Base-by-base conservation (phyloP, 2,888 invertebrate genomes). In the Dicranocentrus wangi region DNA sequence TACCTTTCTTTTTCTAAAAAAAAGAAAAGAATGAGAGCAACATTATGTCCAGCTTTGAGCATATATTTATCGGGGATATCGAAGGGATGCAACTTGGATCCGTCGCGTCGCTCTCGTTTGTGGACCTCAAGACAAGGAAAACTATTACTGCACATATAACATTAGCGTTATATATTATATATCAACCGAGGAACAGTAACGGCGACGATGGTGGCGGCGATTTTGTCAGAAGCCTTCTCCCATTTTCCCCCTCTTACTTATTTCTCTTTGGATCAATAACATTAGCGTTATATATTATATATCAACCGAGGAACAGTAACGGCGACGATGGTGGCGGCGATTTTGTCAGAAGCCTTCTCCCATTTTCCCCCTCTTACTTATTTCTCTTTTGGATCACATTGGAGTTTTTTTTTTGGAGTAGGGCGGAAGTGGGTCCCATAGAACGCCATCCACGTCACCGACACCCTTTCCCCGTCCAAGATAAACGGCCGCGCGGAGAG, bases 401-500 rank as follows among this genome's bases (percentile, higher is more conserved):
- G 47, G 15, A 47, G 47, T 10, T 47, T 47, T n/a, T n/a, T n/a
- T n/a, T n/a, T n/a, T n/a, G n/a, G n/a, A n/a, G n/a, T n/a, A n/a
- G n/a, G n/a, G n/a, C 81, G 82, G 82, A 83, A 84, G 71, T 77
- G 58, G 71, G 81, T 71, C 55, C 71, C 71, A 72, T 66, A 73
- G 78, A 82, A 81, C 69, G 68, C 77, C 73, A 81, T 85, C 85
- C 83, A 85, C 61, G 85, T 85, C 85, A 85, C 27, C 83, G 78
- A 84, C 85, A 85, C 83, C 82, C 85, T 82, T 83, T 84, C 68
- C 76, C 76, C 82, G 72, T 75, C 81, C 51, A 85, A 85, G 85
- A 85, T 85, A 85, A 85, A 85, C 85, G 83, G 82, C 84, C 77
- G n/a, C n/a, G n/a, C n/a, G n/a, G n/a, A n/a, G 13, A 55, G 51